Evolutionary conservation across 2,113 vertebrate species (phyloP), one percentile per base, ranked within the genome.

Genomic region (Mormoops blainvillei): DNA sequence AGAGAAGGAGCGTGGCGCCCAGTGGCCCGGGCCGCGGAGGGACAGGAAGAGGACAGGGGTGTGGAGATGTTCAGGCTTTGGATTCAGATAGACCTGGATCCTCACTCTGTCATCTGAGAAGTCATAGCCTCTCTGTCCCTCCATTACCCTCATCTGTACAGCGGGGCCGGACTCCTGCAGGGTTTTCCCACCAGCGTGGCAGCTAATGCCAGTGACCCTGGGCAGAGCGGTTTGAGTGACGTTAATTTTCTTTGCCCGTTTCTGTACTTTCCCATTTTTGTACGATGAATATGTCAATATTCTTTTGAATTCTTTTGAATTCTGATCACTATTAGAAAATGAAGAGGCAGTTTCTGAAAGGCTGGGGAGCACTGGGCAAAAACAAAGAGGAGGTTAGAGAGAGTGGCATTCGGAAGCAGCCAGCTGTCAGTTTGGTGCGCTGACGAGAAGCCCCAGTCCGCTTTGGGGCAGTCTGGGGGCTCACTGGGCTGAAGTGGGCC

Each of bases 251-350:
- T 26, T 54, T 24, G 36, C 38, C 15, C 6, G 61, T 67, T 81
- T 50, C 41, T 36, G 4, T 56, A 18, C 52, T 73, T 87, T 50
- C 43, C 24, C 12, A 3, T 56, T 83, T 71, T 68, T 11, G 0
- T 9, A 22, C 24, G 31, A 20, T 16, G 14, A 4, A 1, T 67
- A 41, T 50, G 31, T 67, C 52, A 68, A 70, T 16, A n/a, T n/a
- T n/a, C 20, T 63, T 85, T 65, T 82, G 31, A 87, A 77, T n/a
- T n/a, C 20, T 63, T 85, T 65, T 82, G 31, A 87, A 77, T n/a
- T n/a, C n/a, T 19, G 41, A 13, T 10, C 78, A 77, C 43, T 76
- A 41, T 28, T 70, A 78, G 56, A 74, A 73, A 52, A 78, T n/a
- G 52, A 71, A 86, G 41, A 52, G 84, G 22, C 10, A 43, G 48